Base-by-base conservation (phyloP, 1,140 invertebrate genomes). In the Drosophila quadrilineata region DNA sequence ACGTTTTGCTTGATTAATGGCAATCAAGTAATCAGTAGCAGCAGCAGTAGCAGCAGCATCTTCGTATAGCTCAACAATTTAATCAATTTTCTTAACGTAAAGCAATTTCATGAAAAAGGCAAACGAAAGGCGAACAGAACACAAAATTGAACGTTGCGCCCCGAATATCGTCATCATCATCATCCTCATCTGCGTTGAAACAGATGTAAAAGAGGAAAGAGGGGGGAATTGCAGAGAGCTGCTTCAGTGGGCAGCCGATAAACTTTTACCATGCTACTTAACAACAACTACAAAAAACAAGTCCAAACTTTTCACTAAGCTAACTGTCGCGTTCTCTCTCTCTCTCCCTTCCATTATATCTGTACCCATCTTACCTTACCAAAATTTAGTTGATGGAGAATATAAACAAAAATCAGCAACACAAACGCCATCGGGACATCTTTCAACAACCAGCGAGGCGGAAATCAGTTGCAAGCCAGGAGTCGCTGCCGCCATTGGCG, bases 391-490 rank as follows among this genome's bases (percentile, higher is more conserved):
- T 64, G 89, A 90, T 88, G 89, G 87, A 57, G 89, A 90, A 86
- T 90, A 89, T 79, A 90, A 90, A 89, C 89, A 89, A 79, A 90
- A 89, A 88, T 90, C 89, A 89, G 88, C 88, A 79, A 89, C 84
- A 75, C 88, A 90, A 88, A 90, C 89, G 71, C 89, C 89, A 77
- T 89, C 89, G 54, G 87, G 87, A 77, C 87, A 89, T 89, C 80
- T 89, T 66, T 89, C 87, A 40, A 88, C 80, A 45, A 88, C 88
- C 67, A 89, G 88, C 76, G 88, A 89, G 71, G 87, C 75, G 77
- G 88, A 89, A 89, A 88, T 89, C 84, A 89, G 82, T 64, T 89
- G 87, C 74, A 89, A 89, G 54, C 84, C 87, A 22, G 65, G 79
- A 52, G 76, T 82, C 36, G 74, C 79, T 64, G 62, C 74, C 56